Evolutionary conservation across 2,113 vertebrate species (phyloP).

Genomic region (Ornithorhynchus anatinus): DNA sequence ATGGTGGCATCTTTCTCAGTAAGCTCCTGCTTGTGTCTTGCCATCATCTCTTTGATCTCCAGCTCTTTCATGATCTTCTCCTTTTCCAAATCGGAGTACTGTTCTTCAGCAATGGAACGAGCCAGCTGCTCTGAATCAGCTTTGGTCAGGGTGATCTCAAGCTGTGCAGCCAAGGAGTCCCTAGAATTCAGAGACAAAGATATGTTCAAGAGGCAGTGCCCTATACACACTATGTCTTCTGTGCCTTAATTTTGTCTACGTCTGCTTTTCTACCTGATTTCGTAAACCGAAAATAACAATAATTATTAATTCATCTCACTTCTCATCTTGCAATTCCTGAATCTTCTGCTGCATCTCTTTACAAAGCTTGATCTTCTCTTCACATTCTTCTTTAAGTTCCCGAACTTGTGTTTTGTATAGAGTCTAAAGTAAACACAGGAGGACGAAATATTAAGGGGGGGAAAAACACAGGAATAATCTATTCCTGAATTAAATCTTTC

Average conservation of each 20-base stretch:
- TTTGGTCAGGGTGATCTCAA: slow-evolving; percentile 97
- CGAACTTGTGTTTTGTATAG: slow-evolving; percentile 97
- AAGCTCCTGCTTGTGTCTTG: slow-evolving; percentile 93
- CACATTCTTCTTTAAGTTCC: slow-evolving; percentile 97
- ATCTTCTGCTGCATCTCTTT: slow-evolving; percentile 94
- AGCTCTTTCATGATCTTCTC: slow-evolving; percentile 99
- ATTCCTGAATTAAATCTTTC: neutral
- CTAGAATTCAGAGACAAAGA: slow-evolving; percentile 66
- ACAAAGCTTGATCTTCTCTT: slow-evolving; percentile 92
- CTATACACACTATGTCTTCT: no score
- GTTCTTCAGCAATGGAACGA: slow-evolving; percentile 97
- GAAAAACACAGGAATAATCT: no score
- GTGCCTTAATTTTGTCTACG: neutral
- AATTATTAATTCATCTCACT: slow-evolving; percentile 67
- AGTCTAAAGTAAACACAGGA: slow-evolving; percentile 77
- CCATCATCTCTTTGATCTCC: slow-evolving; percentile 99
- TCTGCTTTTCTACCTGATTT: neutral
- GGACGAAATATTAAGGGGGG: slow-evolving; percentile 15
- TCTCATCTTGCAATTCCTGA: slow-evolving; percentile 94
- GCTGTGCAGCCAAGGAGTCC: slow-evolving; percentile 94
- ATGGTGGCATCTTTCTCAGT: slow-evolving; percentile 94
- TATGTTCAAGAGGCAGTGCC: no score
- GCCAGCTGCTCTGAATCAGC: slow-evolving; percentile 96
- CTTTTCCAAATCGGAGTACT: slow-evolving; percentile 97
- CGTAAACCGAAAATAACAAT: neutral